A percentile compares a stretch with the other conserved stretches of the same genome.
Conservation (phyloP, 1,140 invertebrate species). For the Anoplolepis gracilipes region DNA sequence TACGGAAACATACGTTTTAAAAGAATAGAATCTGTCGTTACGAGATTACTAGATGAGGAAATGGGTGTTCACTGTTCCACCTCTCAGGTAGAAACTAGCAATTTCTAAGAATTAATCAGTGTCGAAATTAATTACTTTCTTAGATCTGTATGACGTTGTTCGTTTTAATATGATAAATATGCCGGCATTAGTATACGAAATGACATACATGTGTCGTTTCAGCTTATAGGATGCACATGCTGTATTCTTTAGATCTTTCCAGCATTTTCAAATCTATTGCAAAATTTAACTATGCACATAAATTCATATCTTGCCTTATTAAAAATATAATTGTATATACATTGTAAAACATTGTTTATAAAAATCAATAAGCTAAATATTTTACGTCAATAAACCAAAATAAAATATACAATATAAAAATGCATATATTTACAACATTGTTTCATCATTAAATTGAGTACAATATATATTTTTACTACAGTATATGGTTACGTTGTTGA, state of each 20-base stretch:
- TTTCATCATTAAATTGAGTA: no score
- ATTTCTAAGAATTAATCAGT: constrained; percentile 76
- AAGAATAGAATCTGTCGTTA: constrained; percentile 67
- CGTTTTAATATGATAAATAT: constrained; percentile 68
- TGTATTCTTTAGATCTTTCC: constrained; percentile 21
- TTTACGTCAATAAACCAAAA: not conserved
- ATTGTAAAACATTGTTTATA: not conserved
- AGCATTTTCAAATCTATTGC: constrained; percentile 21
- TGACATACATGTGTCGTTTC: constrained; percentile 50
- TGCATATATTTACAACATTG: no score
- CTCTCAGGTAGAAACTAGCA: constrained; percentile 50
- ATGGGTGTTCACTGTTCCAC: constrained; percentile 13
- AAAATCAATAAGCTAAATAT: not conserved
- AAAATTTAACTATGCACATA: not conserved
- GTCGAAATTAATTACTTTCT: constrained; percentile 74
- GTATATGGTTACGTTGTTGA: no score
- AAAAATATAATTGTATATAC: not conserved
- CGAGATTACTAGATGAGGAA: constrained; percentile 11
- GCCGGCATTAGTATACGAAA: constrained; percentile 56
- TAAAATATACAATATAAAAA: not conserved
- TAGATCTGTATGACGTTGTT: constrained; percentile 23
- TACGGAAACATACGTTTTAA: constrained; percentile 61
- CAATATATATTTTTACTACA: no score
- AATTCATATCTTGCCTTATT: not conserved
- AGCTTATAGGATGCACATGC: constrained; percentile 18